Evolutionary conservation across 1,140 invertebrate genomes (phyloP).

Genomic region (Protaetia brevitarsis): DNA sequence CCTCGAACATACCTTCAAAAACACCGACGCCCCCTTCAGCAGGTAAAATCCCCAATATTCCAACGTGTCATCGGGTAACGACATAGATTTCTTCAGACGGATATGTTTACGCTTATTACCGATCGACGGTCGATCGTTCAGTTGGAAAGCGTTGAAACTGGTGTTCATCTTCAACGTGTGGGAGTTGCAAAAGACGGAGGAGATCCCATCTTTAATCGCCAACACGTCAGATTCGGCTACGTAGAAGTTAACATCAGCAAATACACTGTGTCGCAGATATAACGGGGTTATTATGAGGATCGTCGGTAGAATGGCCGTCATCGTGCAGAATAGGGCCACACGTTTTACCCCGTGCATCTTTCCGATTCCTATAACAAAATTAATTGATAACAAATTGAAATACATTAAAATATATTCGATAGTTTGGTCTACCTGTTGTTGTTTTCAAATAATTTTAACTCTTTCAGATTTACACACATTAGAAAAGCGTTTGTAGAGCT

Average conservation of each 20-base stretch:
- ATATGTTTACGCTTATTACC: constrained; percentile 70
- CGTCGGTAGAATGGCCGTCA: constrained; percentile 69
- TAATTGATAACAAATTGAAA: background rate
- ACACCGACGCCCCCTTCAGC: constrained; percentile 56
- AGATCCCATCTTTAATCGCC: constrained; percentile 73
- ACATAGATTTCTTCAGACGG: constrained; percentile 75
- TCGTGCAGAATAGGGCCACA: constrained; percentile 69
- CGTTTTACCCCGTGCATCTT: constrained; percentile 73
- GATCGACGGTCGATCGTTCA: constrained; percentile 61
- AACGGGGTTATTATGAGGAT: constrained; percentile 69
- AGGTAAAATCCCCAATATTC: constrained; percentile 89
- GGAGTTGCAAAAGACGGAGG: constrained; percentile 72
- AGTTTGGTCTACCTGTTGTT: background rate
- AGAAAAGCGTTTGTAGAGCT: background rate
- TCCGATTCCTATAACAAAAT: constrained; percentile 56
- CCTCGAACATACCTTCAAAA: constrained; percentile 64
- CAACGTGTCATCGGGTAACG: constrained; percentile 76
- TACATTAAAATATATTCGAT: background rate
- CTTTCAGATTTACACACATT: constrained; percentile 1
- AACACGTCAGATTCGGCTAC: constrained; percentile 79
- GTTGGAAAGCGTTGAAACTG: constrained; percentile 78
- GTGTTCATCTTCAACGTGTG: constrained; percentile 76
- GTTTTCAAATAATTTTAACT: background rate
- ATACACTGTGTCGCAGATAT: constrained; percentile 69
- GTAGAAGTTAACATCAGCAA: constrained; percentile 68